These are phyloP conservation scores for Lycaena phlaeas DNA, from an alignment of 2,888 invertebrate genomes.

Conservation along the genomic window DNA sequence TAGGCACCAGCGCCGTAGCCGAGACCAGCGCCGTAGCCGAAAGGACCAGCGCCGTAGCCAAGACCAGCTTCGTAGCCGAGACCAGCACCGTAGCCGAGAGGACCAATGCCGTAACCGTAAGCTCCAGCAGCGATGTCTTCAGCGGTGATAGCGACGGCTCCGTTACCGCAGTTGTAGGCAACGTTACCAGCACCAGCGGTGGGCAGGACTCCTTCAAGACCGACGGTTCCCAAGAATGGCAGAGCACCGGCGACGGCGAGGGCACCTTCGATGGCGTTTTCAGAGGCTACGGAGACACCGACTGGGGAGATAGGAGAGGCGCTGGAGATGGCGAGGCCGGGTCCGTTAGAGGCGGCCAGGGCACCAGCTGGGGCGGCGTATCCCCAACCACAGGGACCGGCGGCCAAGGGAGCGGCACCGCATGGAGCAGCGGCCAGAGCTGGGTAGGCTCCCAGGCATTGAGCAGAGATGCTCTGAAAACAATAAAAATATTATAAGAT, in stretches of 20 bases:
- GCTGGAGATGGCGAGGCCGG: slow-evolving; percentile 25
- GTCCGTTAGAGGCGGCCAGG: slow-evolving; percentile 19
- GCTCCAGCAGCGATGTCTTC: slow-evolving; percentile 15
- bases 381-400: neutral
- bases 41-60: neutral
- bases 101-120: slow-evolving; percentile 7
- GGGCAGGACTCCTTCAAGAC: slow-evolving; percentile 23
- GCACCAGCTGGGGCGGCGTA: slow-evolving; percentile 9
- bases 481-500: too few species aligned
- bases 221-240: slow-evolving; percentile 28
- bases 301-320: slow-evolving; percentile 26
- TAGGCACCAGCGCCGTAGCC: slow-evolving; percentile 3
- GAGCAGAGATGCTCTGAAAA: slow-evolving; percentile 17
- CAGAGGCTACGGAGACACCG: slow-evolving; percentile 30
- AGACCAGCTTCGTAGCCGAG: too few species aligned
- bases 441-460: slow-evolving; percentile 10
- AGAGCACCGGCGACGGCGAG: slow-evolving; percentile 25
- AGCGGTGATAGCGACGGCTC: slow-evolving; percentile 21
- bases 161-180: slow-evolving; percentile 25
- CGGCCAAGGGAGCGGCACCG: neutral
- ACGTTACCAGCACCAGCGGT: slow-evolving; percentile 24
- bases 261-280: slow-evolving; percentile 28
- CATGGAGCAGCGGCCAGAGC: neutral
- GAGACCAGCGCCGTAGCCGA: slow-evolving; percentile 3
- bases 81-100: slow-evolving; percentile 5